phyloP scores from a whole-genome alignment of 2,797 vertebrate genomes.

The Chelon auratus region DNA sequence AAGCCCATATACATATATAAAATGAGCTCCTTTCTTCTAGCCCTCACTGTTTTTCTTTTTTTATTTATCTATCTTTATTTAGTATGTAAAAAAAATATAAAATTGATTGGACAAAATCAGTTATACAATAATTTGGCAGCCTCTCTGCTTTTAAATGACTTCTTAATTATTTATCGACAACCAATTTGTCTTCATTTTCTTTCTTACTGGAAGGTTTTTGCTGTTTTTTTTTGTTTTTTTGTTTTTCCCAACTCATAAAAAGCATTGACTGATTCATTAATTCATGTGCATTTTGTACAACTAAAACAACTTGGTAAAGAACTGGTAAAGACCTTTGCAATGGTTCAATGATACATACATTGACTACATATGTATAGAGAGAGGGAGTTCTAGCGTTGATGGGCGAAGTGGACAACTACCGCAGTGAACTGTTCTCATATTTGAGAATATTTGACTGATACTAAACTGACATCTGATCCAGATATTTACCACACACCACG shows the following conservation, averaged over 20 bases:
- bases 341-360: no score
- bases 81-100: neutral
- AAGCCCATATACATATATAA: conserved; percentile 31
- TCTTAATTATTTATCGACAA: neutral
- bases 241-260: neutral
- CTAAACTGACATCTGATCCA: no score
- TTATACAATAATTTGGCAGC: neutral
- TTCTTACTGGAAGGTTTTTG: neutral
- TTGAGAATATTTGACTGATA: no score
- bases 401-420: no score
- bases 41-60: neutral
- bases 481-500: no score
- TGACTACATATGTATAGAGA: no score
- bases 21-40: no score
- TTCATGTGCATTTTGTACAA: neutral
- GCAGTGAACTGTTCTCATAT: no score
- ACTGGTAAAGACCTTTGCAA: no score
- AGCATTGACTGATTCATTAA: neutral
- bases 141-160: neutral
- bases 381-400: no score
- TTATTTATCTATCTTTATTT: neutral
- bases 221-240: neutral
- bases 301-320: neutral
- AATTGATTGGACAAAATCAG: neutral
- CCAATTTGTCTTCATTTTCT: neutral